Evolutionary conservation across 2,113 vertebrate species (phyloP), one percentile per base, ranked within the genome.

Genomic region (Anhinga rufa): DNA sequence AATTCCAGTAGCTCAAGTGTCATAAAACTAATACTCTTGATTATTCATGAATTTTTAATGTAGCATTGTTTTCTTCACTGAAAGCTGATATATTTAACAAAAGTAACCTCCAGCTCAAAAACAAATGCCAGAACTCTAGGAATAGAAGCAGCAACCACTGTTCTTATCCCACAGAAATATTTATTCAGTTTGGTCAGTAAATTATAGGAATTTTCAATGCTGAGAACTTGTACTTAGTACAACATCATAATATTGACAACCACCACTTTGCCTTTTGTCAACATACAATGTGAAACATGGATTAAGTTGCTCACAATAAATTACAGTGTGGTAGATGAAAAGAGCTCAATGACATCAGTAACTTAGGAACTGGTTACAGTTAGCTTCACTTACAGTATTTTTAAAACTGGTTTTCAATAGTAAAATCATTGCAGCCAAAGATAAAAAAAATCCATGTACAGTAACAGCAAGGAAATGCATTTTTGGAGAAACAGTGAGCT

Each of bases 121-220:
- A 36, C 38, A 84, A 92, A 18, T 58, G 34, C 36, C 32, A 58
- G 36, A 89, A 62, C 13, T 46, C 61, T 2, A 55, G 69, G 49
- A 70, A 92, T 7, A 80, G 60, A 96, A 94, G 46, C 57, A 90
- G 82, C 64, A 92, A 74, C 36, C 48, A 85, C 49, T 72, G 13
- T 36, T 78, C 78, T 86, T 90, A 88, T 48, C 81, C 84, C 96
- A 97, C 93, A 85, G 92, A 93, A 97, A 82, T 97, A 96, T 97
- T 98, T 98, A 98, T 98, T 98, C 95, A 76, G 87, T 94, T 97
- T 97, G 90, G 89, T 97, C 96, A 97, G 84, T 96, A 93, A 96
- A 86, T 68, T 82, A 89, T 84, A 95, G 82, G 61, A 66, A 76
- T 82, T 48, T 88, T 89, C 71, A 92, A 94, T 77, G 71, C 52